A percentile compares a stretch with the other conserved stretches of the same genome.
phyloP scores from a whole-genome alignment of 2,113 vertebrate species.

The Sus scrofa region T2T-Sscrofa CM000825.6:60622001-60622500 shows the following conservation, averaged over 20 bases:
- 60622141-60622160: neutral
- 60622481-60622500: neutral
- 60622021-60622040: constrained; percentile 52
- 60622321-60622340: neutral
- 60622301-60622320: neutral
- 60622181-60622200: neutral
- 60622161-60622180: neutral
- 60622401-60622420: neutral
- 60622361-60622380: neutral
- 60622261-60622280: neutral
- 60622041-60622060: constrained; percentile 28
- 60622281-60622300: neutral
- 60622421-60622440: neutral
- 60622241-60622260: neutral
- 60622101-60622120: neutral
- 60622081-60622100: constrained; percentile 32
- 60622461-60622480: too few species aligned
- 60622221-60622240: neutral
- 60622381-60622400: neutral
- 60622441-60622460: neutral
- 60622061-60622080: constrained; percentile 50
- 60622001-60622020: constrained; percentile 49
- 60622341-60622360: neutral
- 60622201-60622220: neutral
- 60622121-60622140: constrained; percentile 9